Percentiles rank a stretch among this genome's conserved stretches.
These are phyloP conservation scores for Pollenia labialis DNA, from an alignment of 2,888 invertebrate species.

Conservation along the genomic window DNA sequence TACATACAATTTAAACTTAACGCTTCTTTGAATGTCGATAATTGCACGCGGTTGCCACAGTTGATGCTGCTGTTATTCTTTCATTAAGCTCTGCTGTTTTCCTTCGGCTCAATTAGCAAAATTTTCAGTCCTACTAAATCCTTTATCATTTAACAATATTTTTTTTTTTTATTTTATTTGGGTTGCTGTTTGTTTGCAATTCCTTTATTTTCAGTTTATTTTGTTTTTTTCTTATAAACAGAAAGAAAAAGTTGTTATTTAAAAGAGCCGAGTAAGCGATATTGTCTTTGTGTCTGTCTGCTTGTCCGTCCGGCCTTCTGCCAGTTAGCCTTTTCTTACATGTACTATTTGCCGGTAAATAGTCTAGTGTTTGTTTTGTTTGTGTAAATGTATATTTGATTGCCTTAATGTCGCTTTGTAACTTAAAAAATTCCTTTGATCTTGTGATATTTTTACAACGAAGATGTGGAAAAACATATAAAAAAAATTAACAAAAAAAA, in stretches of 20 bases:
- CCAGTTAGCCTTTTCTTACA: not conserved
- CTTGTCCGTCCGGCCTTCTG: not conserved
- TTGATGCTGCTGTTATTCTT: not conserved
- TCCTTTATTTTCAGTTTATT: slow-evolving; percentile 29
- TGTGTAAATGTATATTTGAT: slow-evolving; percentile 50
- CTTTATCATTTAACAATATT: slow-evolving; percentile 51
- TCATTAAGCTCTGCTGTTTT: slow-evolving; percentile 11
- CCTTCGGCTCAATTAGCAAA: slow-evolving; percentile 58
- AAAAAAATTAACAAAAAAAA: slow-evolving; percentile 11
- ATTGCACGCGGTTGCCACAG: slow-evolving; percentile 3
- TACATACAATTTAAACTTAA: slow-evolving; percentile 62
- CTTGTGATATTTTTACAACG: slow-evolving; percentile 79
- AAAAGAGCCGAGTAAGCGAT: slow-evolving; percentile 33
- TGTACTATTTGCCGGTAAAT: slow-evolving; percentile 52
- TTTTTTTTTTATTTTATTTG: not conserved
- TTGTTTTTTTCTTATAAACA: slow-evolving; percentile 3
- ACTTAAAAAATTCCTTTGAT: slow-evolving; percentile 81
- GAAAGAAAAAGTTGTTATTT: slow-evolving; percentile 26
- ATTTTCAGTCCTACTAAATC: slow-evolving; percentile 53
- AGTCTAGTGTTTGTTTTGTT: slow-evolving; percentile 47
- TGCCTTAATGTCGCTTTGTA: slow-evolving; percentile 76
- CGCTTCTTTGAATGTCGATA: slow-evolving; percentile 45
- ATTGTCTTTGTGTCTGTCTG: slow-evolving; percentile 21
- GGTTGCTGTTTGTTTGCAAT: not conserved
- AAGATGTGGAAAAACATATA: slow-evolving; percentile 35